Evolutionary conservation across 2,797 vertebrate genomes (phyloP), one percentile per base, ranked within the genome.

Genomic region (Sebastes matsubarae): DNA sequence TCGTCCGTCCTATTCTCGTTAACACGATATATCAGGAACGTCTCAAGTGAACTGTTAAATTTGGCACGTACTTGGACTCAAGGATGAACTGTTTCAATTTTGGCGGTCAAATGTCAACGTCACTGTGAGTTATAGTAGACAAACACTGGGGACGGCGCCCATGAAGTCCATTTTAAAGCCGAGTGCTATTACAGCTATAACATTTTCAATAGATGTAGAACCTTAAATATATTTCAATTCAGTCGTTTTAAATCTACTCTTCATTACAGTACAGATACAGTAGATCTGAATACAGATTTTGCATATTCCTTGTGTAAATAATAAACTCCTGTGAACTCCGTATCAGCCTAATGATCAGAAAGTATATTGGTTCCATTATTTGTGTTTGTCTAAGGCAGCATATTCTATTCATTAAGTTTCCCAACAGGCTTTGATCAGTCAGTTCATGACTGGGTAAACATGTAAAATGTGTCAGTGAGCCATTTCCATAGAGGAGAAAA

Each of bases 391-490:
- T 70, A 12, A 55, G 6, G 22, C 32, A 42, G 24, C 32, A 60
- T 55, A 16, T 73, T 69, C 30, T 67, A 22, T 58, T 78, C 65
- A 76, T 84, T 69, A 66, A 38, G 38, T 20, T 73, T 74, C 59
- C 22, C 24, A 74, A 18, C 38, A 36, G 27, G 16, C 77, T 79
- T 77, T 67, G 58, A 79, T 81, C 59, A 61, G 63, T 32, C 24
- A 8, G 7, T 68, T 63, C 58, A 61, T 12, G 75, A 77, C 32
- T 72, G 72, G 32, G 38, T 69, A 82, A 91, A 82, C 54, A 22
- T 68, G n/a, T 80, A 68, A 89, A 79, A 79, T 65, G 50, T 83
- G 55, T 79, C 46, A 69, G 75, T 54, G 68, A 83, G 58, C 46
- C 22, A 61, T 82, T 72, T 82, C 79, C 69, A 46, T 11, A 2